Evolutionary conservation across 2,888 invertebrate genomes (phyloP).

Genomic region (Masnerella sp.): DNA sequence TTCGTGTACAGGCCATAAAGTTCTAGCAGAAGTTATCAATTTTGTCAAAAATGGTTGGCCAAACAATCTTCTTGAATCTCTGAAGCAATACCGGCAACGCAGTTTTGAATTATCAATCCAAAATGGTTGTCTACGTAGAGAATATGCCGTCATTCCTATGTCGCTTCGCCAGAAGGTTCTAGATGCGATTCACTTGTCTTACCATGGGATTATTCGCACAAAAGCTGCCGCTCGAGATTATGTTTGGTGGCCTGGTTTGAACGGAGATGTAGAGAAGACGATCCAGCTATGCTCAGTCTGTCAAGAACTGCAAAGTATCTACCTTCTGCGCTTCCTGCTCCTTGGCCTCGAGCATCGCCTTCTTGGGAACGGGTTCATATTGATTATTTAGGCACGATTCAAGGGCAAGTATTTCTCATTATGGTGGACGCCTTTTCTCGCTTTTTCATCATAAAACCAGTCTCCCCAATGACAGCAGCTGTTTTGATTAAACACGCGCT

Average conservation of each 20-base stretch:
- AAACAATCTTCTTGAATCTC: background rate
- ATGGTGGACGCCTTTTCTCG: conserved; percentile 8
- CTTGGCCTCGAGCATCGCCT: conserved; percentile 16
- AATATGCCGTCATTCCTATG: conserved; percentile 14
- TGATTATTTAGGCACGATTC: conserved; percentile 14
- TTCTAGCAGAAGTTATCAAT: background rate
- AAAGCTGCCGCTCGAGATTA: conserved; percentile 10
- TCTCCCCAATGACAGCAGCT: background rate
- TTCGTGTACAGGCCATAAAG: conserved; percentile 8
- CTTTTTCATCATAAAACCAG: conserved; percentile 4
- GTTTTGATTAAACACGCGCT: background rate
- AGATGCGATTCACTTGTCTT: conserved; percentile 4
- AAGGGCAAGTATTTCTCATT: conserved; percentile 6
- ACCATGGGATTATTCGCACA: conserved; percentile 13
- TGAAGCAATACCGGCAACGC: conserved; percentile 4
- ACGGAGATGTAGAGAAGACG: background rate
- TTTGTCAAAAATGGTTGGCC: conserved; percentile 5
- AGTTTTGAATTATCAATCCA: conserved; percentile 1
- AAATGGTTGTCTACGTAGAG: conserved; percentile 18
- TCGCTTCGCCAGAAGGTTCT: conserved; percentile 2
- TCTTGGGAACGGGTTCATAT: conserved; percentile 22
- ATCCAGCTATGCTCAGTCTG: background rate
- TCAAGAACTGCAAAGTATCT: background rate
- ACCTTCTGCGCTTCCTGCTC: background rate
- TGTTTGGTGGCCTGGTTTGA: conserved; percentile 21